These are phyloP conservation scores for Fulica atra DNA, from an alignment of 2,113 vertebrate species.

Conservation along the genomic window DNA sequence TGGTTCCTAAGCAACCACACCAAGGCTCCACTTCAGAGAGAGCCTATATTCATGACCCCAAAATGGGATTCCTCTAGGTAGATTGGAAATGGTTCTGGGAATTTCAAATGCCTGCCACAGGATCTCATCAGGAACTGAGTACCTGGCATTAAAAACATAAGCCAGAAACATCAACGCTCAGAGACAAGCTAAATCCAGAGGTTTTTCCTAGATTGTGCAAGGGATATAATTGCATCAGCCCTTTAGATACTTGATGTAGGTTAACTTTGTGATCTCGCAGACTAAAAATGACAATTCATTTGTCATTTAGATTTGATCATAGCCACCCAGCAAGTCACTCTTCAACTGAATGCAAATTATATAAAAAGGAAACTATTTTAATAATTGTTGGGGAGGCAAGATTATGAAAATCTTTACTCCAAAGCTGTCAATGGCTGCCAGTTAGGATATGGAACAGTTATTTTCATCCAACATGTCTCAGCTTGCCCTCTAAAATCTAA, in stretches of 20 bases:
- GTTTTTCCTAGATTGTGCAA: neutral
- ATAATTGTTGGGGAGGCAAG: neutral
- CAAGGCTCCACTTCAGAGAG: slow-evolving; percentile 49
- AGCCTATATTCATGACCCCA: neutral
- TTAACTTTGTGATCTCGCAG: neutral
- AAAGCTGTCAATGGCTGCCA: neutral
- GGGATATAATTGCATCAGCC: neutral
- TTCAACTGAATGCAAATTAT: neutral
- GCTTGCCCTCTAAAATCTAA: neutral
- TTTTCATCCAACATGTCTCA: neutral
- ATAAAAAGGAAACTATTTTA: neutral
- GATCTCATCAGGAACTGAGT: neutral
- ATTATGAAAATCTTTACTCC: neutral
- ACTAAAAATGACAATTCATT: neutral
- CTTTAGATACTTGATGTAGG: neutral
- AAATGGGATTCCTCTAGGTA: slow-evolving; percentile 54
- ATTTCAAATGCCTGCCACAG: neutral
- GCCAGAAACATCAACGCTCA: neutral
- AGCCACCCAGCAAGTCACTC: neutral
- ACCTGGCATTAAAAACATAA: neutral
- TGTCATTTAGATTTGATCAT: neutral
- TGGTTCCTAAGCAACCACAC: slow-evolving; percentile 74
- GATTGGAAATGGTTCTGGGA: neutral
- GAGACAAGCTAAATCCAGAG: neutral
- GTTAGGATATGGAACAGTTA: neutral